phyloP scores from a whole-genome alignment of 2,888 invertebrate species.

The Athalia cordata region DNA sequence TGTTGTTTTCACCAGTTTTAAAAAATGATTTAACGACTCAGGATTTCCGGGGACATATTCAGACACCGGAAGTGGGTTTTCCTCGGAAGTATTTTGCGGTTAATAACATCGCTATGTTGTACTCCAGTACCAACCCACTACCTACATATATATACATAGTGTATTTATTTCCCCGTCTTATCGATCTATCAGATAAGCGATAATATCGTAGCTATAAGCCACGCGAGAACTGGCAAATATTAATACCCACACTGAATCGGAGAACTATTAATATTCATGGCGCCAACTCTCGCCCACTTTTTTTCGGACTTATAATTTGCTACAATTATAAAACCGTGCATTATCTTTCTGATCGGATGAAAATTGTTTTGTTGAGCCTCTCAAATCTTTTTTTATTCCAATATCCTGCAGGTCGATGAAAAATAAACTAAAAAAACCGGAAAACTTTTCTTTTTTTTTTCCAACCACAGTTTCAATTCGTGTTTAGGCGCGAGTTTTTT shows the following conservation, averaged over 20 bases:
- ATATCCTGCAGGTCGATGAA: too few species aligned
- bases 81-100: slow-evolving; percentile 22
- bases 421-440: too few species aligned
- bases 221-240: slow-evolving; percentile 29
- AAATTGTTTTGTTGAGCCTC: too few species aligned
- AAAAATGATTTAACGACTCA: slow-evolving; percentile 30
- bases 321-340: neutral
- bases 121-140: neutral
- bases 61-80: neutral
- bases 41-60: slow-evolving; percentile 24
- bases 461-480: too few species aligned
- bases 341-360: neutral
- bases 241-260: slow-evolving; percentile 12
- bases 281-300: neutral
- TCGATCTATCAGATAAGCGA: slow-evolving; percentile 21
- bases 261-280: slow-evolving; percentile 29
- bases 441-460: too few species aligned
- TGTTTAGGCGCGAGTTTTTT: too few species aligned
- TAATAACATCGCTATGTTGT: neutral
- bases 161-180: slow-evolving; percentile 7
- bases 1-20: slow-evolving; percentile 34
- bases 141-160: neutral
- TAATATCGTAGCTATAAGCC: neutral
- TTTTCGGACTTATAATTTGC: too few species aligned
- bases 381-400: too few species aligned